Percentiles rank a stretch among this genome's conserved stretches.
phyloP scores from a whole-genome alignment of 2,113 vertebrate genomes.

The Syrmaticus mikado region DNA sequence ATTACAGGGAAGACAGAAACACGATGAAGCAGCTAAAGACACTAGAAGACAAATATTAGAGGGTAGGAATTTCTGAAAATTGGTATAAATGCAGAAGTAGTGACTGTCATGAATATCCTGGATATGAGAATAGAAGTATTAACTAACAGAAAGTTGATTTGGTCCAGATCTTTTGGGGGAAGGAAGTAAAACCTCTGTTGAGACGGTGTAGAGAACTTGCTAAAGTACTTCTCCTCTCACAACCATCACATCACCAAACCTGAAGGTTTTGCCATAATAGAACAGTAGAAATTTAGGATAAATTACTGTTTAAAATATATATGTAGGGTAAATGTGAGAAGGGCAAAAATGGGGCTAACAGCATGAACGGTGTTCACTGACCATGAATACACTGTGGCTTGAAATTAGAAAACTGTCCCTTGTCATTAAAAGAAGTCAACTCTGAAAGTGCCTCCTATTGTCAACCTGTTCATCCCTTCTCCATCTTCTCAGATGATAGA shows the following conservation, averaged over 20 bases:
- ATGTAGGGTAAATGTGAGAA: not conserved
- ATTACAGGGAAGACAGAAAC: not conserved
- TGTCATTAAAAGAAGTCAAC: not conserved
- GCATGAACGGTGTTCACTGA: not conserved
- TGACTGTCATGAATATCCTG: not conserved
- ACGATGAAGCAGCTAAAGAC: not conserved
- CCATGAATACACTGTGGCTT: not conserved
- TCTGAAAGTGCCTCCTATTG: not conserved
- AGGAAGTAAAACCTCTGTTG: not conserved
- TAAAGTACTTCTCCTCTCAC: not conserved
- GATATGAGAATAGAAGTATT: not conserved
- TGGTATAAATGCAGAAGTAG: not conserved
- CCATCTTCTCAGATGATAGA: not conserved
- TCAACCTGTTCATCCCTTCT: not conserved
- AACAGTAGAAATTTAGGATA: not conserved
- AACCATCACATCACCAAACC: not conserved
- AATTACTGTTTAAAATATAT: not conserved
- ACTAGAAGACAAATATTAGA: not conserved
- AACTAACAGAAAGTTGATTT: not conserved
- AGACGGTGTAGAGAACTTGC: not conserved
- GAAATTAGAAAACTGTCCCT: not conserved
- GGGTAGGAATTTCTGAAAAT: not conserved
- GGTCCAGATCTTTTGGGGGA: not conserved
- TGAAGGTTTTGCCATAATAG: not conserved
- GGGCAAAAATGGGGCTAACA: not conserved